Evolutionary conservation across 2,888 invertebrate genomes (phyloP).

Genomic region (Campopleginae sp.): DNA sequence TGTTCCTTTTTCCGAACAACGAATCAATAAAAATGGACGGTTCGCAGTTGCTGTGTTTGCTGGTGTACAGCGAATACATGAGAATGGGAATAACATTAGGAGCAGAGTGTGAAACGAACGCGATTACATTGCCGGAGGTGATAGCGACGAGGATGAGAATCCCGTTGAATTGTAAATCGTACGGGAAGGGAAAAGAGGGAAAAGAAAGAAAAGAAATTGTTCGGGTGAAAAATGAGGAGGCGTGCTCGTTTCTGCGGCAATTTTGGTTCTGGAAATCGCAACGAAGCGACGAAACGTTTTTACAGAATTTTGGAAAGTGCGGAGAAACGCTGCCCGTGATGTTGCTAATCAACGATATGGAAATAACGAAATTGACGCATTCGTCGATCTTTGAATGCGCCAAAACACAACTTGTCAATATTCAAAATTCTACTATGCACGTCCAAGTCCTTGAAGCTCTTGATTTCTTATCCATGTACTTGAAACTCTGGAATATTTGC

Average conservation of each 20-base stretch:
- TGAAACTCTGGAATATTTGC: slow-evolving; percentile 82
- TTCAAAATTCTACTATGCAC: slow-evolving; percentile 89
- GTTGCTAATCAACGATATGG: slow-evolving; percentile 79
- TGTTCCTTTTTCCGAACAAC: slow-evolving; percentile 86
- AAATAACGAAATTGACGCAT: slow-evolving; percentile 85
- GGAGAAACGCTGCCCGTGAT: not conserved
- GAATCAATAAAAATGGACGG: slow-evolving; percentile 85
- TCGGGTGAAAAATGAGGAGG: slow-evolving; percentile 72
- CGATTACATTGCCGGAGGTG: slow-evolving; percentile 84
- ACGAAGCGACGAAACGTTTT: slow-evolving; percentile 74
- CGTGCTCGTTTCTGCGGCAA: slow-evolving; percentile 76
- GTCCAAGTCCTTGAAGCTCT: slow-evolving; percentile 86
- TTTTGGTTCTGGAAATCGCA: slow-evolving; percentile 82
- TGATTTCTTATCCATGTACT: slow-evolving; percentile 86
- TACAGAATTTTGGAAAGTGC: slow-evolving; percentile 73
- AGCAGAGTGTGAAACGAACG: slow-evolving; percentile 75
- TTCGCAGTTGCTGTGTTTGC: slow-evolving; percentile 84
- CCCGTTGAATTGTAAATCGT: slow-evolving; percentile 85
- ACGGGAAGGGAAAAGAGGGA: slow-evolving; percentile 84
- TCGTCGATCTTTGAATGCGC: slow-evolving; percentile 86
- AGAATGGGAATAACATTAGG: slow-evolving; percentile 66
- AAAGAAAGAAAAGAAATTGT: slow-evolving; percentile 78
- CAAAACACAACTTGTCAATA: slow-evolving; percentile 85
- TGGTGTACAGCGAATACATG: slow-evolving; percentile 85
- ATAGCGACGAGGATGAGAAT: slow-evolving; percentile 83